Evolutionary conservation across 2,113 vertebrate genomes (phyloP).

Genomic region (Aptenodytes patagonicus): DNA sequence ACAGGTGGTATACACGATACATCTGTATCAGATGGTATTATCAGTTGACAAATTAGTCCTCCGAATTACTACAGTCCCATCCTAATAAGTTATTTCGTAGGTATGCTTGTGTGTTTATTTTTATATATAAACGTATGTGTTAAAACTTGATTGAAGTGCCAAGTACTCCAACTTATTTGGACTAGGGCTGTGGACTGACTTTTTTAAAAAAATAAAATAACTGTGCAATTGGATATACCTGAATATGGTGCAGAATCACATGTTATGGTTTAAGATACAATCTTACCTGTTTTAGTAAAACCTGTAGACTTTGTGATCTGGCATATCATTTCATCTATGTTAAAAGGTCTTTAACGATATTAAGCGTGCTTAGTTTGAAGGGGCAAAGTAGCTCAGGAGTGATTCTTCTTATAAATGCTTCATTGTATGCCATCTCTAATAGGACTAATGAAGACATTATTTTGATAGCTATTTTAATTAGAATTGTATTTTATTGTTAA

Average conservation of each 20-base stretch:
- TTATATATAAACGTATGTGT: not conserved
- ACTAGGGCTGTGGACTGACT: not conserved
- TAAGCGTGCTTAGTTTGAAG: not conserved
- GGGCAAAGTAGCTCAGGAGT: not conserved
- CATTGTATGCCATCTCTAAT: not conserved
- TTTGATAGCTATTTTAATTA: not conserved
- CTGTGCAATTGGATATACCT: not conserved
- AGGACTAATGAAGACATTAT: not conserved
- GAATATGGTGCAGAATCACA: not conserved
- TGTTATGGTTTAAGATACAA: not conserved
- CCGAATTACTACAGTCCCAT: not conserved
- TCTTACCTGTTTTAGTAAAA: not conserved
- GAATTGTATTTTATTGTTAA: not conserved
- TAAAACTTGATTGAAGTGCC: not conserved
- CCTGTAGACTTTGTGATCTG: not conserved
- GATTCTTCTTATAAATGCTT: not conserved
- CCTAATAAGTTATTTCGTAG: not conserved
- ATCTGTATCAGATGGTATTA: not conserved
- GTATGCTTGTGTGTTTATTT: not conserved
- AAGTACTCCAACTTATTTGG: not conserved
- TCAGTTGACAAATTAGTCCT: not conserved
- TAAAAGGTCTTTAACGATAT: not conserved
- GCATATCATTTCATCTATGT: not conserved
- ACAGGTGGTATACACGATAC: not conserved
- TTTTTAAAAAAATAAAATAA: not conserved